These are phyloP conservation scores for Lepidochitona cinerea DNA, from an alignment of 2,888 invertebrate species.

Conservation along the genomic window DNA sequence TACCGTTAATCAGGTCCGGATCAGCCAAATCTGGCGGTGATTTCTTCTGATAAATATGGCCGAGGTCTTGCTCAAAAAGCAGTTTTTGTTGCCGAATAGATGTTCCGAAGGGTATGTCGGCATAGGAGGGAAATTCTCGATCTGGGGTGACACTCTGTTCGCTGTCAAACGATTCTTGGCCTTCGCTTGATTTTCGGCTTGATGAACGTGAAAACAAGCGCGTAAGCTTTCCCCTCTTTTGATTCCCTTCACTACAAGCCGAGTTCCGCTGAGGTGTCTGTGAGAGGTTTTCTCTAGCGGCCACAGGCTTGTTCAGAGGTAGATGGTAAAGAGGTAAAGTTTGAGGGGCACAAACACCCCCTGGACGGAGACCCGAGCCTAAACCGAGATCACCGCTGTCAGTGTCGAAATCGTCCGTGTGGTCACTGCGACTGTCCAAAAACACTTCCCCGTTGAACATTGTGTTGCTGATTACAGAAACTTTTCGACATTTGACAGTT, in stretches of 20 bases:
- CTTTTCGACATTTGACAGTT: background rate
- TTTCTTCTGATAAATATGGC: background rate
- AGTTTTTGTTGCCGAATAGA: constrained; percentile 56
- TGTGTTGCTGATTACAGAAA: background rate
- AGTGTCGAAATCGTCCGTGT: background rate
- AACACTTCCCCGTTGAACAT: background rate
- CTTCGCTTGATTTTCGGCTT: background rate
- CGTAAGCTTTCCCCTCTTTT: background rate
- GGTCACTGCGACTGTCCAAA: background rate
- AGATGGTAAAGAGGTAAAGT: background rate
- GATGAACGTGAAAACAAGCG: background rate
- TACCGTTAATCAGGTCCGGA: too few relatives aligned
- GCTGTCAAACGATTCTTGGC: background rate
- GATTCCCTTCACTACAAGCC: background rate
- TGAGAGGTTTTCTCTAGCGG: background rate
- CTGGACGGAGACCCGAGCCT: constrained; percentile 47
- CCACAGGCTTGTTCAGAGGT: background rate
- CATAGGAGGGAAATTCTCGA: constrained; percentile 44
- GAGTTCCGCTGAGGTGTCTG: background rate
- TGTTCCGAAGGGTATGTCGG: constrained; percentile 54
- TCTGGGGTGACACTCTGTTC: background rate
- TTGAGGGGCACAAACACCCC: constrained; percentile 13
- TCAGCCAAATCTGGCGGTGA: background rate
- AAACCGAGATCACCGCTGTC: constrained; percentile 50
- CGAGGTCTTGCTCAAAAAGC: constrained; percentile 48